Evolutionary conservation across 2,113 vertebrate species (phyloP).

Genomic region (Nycticorax nycticorax): DNA sequence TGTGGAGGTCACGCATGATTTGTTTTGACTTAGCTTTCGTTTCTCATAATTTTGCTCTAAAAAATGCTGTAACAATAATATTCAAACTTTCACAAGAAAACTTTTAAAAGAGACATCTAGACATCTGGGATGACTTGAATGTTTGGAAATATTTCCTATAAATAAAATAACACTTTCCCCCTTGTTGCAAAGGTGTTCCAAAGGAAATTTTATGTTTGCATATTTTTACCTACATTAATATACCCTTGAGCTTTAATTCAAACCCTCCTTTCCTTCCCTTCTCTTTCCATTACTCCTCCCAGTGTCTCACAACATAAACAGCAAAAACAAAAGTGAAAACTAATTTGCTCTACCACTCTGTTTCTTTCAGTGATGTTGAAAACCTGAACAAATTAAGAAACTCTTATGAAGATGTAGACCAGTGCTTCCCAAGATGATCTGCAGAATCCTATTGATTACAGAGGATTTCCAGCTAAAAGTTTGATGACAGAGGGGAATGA

Average conservation of each 20-base stretch:
- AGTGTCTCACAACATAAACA: not conserved
- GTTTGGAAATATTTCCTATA: not conserved
- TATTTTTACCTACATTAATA: not conserved
- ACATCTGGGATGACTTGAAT: not conserved
- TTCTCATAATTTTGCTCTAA: not conserved
- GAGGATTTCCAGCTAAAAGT: not conserved
- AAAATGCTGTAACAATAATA: not conserved
- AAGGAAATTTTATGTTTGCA: not conserved
- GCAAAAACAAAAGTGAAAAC: not conserved
- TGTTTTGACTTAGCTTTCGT: not conserved
- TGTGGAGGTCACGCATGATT: conserved; percentile 3
- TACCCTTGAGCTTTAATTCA: not conserved
- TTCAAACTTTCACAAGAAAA: not conserved
- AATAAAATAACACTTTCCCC: not conserved
- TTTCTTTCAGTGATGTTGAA: not conserved
- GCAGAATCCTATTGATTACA: not conserved
- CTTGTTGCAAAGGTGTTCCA: not conserved
- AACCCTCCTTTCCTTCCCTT: not conserved
- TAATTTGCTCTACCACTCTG: not conserved
- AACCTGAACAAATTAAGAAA: not conserved
- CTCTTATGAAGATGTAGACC: not conserved
- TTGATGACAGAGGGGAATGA: not conserved
- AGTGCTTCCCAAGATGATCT: not conserved
- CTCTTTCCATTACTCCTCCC: not conserved
- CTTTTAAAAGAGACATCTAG: not conserved